Evolutionary conservation across 37 sponge, comb jelly and placozoan species (phyloP), one percentile per base, ranked within the genome.

Genomic region (Beroe ovata): DNA sequence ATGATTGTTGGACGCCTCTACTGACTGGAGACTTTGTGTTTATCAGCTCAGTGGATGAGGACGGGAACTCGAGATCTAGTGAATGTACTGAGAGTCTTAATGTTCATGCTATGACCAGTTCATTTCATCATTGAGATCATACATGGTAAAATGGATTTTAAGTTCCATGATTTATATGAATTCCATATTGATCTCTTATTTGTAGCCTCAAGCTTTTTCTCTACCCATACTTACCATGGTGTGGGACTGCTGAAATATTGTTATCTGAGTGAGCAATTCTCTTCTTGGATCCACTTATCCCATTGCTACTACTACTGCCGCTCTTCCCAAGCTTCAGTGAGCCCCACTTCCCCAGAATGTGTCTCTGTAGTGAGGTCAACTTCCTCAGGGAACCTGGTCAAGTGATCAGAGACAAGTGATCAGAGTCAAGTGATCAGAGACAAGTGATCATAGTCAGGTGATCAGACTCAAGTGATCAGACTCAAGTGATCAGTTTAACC

Each of bases 61-160:
- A 29, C 35, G 69, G 69, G 35, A 66, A 66, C 36, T 66, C 69
- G 11, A 66, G 36, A 33, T 66, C 69, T 66, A 37, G n/a, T n/a
- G n/a, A n/a, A n/a, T n/a, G n/a, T n/a, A n/a, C n/a, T n/a, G n/a
- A n/a, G n/a, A n/a, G n/a, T n/a, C n/a, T n/a, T n/a, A n/a, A n/a
- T n/a, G n/a, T n/a, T n/a, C n/a, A n/a, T n/a, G n/a, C n/a, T n/a
- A n/a, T n/a, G n/a, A n/a, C n/a, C n/a, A n/a, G n/a, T n/a, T n/a
- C n/a, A n/a, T n/a, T n/a, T n/a, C n/a, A n/a, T n/a, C n/a, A n/a
- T n/a, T n/a, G n/a, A n/a, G n/a, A n/a, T n/a, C n/a, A n/a, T n/a
- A n/a, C n/a, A n/a, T n/a, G n/a, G n/a, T n/a, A n/a, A n/a, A n/a
- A n/a, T n/a, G n/a, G n/a, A n/a, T n/a, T n/a, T n/a, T n/a, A n/a